Evolutionary conservation across 1,140 invertebrate genomes (phyloP), one percentile per base, ranked within the genome.

Genomic region (Monochamus saltuarius): DNA sequence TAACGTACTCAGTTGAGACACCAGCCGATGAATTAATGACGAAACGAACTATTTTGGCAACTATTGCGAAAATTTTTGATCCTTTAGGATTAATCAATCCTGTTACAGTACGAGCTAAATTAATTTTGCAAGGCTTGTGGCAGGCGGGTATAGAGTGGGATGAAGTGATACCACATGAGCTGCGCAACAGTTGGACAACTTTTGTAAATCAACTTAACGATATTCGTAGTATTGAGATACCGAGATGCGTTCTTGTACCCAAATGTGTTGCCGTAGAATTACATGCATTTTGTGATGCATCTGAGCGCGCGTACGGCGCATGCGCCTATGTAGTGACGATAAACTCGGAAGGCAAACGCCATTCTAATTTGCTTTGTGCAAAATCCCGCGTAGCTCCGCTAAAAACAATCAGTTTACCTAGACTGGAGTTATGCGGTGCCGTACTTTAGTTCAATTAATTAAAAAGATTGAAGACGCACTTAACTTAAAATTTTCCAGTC

Each of bases 251-350:
- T 38, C 37, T n/a, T 38, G 7, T 38, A 8, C 7, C 7, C 37
- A n/a, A 38, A 8, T 38, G 37, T 38, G n/a, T n/a, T n/a, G 7
- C 7, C 37, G 36, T 61, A 7, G 29, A 58, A 53, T n/a, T 54
- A 19, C 61, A 65, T 64, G 70, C 66, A 0, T 78, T 76, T 61
- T 64, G 61, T 11, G 76, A 76, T 50, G 73, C 72, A 1, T 75
- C 71, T 1, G 51, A 67, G 38, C 55, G 46, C 1, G 74, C 64
- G 4, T 77, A 70, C 52, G 69, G 63, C 17, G 67, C 66, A 2
- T 66, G 63, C 16, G 39, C 73, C 7, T 76, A 75, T 61, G 17
- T 69, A 1, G 62, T 66, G 57, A 47, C 55, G 14, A 61, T 46
- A 40, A 54, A 58, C 14, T 11, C 43, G 10, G n/a, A n/a, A n/a